Evolutionary conservation across 1,140 invertebrate species (phyloP).

Genomic region (Amphibalanus amphitrite): DNA sequence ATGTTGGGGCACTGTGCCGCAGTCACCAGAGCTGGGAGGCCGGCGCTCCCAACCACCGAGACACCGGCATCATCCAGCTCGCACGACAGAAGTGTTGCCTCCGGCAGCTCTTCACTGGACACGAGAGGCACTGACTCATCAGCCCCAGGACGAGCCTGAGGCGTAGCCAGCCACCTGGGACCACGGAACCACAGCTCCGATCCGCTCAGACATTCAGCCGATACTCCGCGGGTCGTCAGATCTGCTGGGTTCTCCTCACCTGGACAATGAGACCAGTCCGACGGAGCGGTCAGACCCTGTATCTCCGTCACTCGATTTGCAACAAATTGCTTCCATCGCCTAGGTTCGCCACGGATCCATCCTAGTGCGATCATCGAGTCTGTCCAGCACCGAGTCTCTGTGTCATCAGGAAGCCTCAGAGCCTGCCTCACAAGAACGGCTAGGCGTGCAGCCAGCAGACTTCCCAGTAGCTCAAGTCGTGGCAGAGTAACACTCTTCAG

Average conservation of each 20-base stretch:
- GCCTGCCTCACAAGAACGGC: neutral
- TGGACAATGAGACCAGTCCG: constrained; percentile 10
- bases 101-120: neutral
- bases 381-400: constrained; percentile 4
- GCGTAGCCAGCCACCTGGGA: neutral
- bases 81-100: neutral
- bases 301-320: constrained; percentile 12
- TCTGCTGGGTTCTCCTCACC: constrained; percentile 11
- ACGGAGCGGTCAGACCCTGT: constrained; percentile 5
- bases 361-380: constrained; percentile 10
- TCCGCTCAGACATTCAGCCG: neutral
- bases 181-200: neutral
- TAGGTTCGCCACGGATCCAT: constrained; percentile 9
- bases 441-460: neutral
- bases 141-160: neutral
- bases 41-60: neutral
- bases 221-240: constrained; percentile 6
- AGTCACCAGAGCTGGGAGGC: neutral
- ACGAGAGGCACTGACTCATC: neutral
- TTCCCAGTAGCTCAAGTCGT: neutral
- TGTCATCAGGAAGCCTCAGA: neutral
- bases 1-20: neutral
- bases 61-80: too few species aligned
- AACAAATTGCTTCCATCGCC: constrained; percentile 9
- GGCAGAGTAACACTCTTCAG: neutral